Evolutionary conservation across 2,113 vertebrate genomes (phyloP).

Genomic region (Craseonycteris thonglongyai): DNA sequence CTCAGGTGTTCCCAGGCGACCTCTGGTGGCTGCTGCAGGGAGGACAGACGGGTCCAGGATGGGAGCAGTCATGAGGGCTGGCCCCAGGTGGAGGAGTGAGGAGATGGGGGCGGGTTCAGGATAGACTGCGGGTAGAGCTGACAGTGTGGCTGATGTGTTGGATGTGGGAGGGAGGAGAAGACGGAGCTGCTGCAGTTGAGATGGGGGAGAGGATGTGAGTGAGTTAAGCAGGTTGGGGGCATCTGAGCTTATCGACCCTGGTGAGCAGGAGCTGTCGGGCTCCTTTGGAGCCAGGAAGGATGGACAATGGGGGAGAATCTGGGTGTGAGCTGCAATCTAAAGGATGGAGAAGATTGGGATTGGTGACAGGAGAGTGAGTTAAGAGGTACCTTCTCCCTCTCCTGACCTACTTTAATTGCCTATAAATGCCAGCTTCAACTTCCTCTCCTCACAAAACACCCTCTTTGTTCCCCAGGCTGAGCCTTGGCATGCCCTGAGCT

Average conservation of each 20-base stretch:
- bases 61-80: neutral
- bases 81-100: too few relatives aligned
- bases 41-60: neutral
- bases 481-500: too few relatives aligned
- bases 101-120: neutral
- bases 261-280: neutral
- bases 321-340: neutral
- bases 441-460: neutral
- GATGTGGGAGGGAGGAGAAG: too few relatives aligned
- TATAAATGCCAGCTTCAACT: neutral
- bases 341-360: neutral
- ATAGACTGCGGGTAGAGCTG: neutral
- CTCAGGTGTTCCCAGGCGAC: neutral
- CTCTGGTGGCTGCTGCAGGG: neutral
- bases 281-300: neutral
- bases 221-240: neutral
- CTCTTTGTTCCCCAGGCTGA: neutral
- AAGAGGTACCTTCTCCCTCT: neutral
- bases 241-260: neutral
- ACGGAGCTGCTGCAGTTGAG: neutral
- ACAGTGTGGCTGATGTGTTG: neutral
- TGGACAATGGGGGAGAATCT: neutral
- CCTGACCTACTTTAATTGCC: neutral
- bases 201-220: neutral
- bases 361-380: too few relatives aligned